Evolutionary conservation across 2,797 vertebrate species (phyloP).

Genomic region (Spinus pinus): DNA sequence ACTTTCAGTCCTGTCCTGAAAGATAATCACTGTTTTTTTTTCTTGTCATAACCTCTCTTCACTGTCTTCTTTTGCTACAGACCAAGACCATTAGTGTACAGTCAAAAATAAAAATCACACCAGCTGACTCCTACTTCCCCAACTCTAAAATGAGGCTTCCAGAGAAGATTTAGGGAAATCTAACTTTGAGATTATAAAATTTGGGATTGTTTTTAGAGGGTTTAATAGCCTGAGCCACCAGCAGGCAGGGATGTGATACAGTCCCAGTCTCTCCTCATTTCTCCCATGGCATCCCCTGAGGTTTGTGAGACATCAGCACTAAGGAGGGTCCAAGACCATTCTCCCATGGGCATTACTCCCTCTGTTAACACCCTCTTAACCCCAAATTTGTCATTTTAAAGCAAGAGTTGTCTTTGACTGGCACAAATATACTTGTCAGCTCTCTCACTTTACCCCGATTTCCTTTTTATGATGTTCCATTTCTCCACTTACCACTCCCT

Average conservation of each 20-base stretch:
- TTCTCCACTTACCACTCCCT: neutral
- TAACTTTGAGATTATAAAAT: neutral
- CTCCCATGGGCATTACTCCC: rapidly evolving
- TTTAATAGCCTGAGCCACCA: neutral
- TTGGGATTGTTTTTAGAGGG: neutral
- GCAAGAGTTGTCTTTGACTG: neutral
- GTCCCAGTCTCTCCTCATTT: neutral
- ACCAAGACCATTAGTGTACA: neutral
- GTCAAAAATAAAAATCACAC: neutral
- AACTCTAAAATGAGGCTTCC: neutral
- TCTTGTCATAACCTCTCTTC: neutral
- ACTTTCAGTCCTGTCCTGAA: neutral
- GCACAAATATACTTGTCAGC: neutral
- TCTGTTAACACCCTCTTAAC: neutral
- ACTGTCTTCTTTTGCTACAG: neutral
- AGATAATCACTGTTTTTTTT: neutral
- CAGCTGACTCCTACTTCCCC: neutral
- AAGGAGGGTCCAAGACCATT: neutral
- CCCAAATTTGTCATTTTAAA: neutral
- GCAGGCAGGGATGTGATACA: neutral
- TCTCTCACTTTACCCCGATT: neutral
- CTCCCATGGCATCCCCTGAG: neutral
- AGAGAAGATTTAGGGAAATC: neutral
- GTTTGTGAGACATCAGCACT: neutral
- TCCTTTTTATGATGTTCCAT: neutral